Evolutionary conservation across 2,797 vertebrate genomes (phyloP), one percentile per base, ranked within the genome.

Genomic region (Melanotaenia parkinsoni): DNA sequence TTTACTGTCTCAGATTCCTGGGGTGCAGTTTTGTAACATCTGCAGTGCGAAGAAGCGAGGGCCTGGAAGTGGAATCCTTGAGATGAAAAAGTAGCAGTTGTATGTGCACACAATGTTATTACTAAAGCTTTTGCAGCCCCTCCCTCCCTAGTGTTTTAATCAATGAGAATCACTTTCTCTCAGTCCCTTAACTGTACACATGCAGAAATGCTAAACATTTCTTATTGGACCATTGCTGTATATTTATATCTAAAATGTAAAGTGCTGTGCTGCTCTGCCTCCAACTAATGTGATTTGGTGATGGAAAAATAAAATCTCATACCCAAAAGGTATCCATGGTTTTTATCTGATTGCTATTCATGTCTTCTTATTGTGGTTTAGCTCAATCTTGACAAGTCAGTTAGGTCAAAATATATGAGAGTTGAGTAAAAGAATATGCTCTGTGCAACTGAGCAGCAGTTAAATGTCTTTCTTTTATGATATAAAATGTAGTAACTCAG

Each of bases 41-140:
- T 99, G 98, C 93, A 99, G 97, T 63, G 98, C 97, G 7, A 99
- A 99, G 89, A 95, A 91, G 67, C 94, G 96, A 28, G 95, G 97
- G 1, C 98, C 98, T 1, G 98, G 97, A 86, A 96, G 96, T 20
- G 93, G 96, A 66, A 95, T 98, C 70, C 88, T 98, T 78, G 97
- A 98, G 70, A 96, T 98, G 93, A 98, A 98, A 84, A 97, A 98
- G 79, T 98, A 83, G 88, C 26, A 0, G 1, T 59, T 63, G 37
- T 37, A 61, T 70, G 61, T 58, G 28, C 65, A 70, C 50, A 26
- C 32, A 64, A 1, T 63, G 43, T 45, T 76, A 58, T 63, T 86
- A 81, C 54, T 72, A 54, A 83, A 77, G 67, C 77, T 81, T 82
- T 75, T 63, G 30, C 9, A 9, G 51, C 33, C 45, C n/a, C 32